Base-by-base conservation (phyloP, 2,888 invertebrate genomes). In the Himalopsyche anomala region DNA sequence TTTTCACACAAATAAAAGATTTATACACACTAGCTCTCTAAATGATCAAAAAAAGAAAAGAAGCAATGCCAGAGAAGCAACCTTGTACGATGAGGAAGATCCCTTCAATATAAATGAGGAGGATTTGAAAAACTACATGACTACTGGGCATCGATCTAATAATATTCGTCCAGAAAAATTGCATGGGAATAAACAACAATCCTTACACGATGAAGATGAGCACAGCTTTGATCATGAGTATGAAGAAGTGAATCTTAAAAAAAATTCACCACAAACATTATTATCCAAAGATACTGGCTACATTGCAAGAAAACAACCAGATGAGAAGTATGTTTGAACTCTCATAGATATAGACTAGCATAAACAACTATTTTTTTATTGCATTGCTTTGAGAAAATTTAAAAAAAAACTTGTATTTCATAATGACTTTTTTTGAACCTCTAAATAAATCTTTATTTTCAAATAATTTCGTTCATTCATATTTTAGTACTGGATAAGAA, bases 1-100 rank as follows among this genome's bases (percentile, higher is more conserved):
- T 19, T 38, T 74, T 74, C 74, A 74, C 36, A 74, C 38, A 4
- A 38, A 74, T 36, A 74, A 74, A 74, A 74, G 74, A 74, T 74
- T 74, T 15, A 15, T 74, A 28, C 74, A 74, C 74, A 74, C 38
- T 15, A 74, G 74, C 15, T 74, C 11, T 36, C 4, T 36, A 11
- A 74, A 74, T 74, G 74, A 74, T 11, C 74, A 74, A 38, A 74
- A 74, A 36, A 74, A 74, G 38, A 74, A 36, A 36, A 38, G 74
- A 74, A 74, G 28, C 62, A 62, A 36, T 74, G 38, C 15, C 5
- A 28, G 74, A 74, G 74, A 74, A 38, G 74, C 36, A 4, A 74
- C 15, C 5, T 36, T 74, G 74, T 74, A 74, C 15, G 74, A 74
- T 38, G 74, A 74, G 9, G 74, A 74, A 36, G 74, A 74, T 11